Evolutionary conservation across 1,140 invertebrate species (phyloP).

Genomic region (Drosophila equinoxialis): DNA sequence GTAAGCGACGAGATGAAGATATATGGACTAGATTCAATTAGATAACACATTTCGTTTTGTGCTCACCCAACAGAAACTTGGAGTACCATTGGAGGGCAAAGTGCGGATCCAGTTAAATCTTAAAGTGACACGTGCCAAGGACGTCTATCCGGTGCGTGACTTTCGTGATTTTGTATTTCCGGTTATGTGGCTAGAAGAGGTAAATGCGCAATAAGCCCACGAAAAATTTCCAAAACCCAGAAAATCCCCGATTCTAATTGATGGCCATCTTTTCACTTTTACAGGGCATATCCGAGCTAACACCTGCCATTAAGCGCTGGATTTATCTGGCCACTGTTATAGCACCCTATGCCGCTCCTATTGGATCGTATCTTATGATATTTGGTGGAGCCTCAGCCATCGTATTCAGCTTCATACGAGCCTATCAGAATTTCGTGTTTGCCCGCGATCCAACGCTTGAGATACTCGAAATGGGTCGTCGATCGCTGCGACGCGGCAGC

Average conservation of each 20-base stretch:
- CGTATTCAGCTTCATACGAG: constrained; percentile 87
- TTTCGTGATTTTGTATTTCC: constrained; percentile 93
- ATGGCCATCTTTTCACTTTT: constrained; percentile 17
- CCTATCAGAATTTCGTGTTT: constrained; percentile 90
- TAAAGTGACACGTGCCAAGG: constrained; percentile 88
- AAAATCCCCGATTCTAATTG: background rate
- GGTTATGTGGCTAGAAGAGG: constrained; percentile 94
- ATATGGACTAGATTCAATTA: too few relatives aligned
- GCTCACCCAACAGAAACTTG: constrained; percentile 88
- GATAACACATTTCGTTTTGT: background rate
- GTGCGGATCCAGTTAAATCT: constrained; percentile 92
- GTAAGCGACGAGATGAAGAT: constrained; percentile 83
- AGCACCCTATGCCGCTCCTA: constrained; percentile 87
- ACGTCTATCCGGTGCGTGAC: constrained; percentile 88
- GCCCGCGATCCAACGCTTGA: constrained; percentile 87
- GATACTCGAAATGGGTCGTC: constrained; percentile 89
- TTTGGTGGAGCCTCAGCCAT: constrained; percentile 87
- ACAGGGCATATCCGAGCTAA: constrained; percentile 91
- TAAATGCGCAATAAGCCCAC: constrained; percentile 70
- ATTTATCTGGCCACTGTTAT: constrained; percentile 91
- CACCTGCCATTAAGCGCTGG: constrained; percentile 89
- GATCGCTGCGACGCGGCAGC: constrained; percentile 88
- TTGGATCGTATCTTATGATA: constrained; percentile 89
- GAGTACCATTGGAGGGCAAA: constrained; percentile 92
- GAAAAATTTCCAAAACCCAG: background rate